Evolutionary conservation across 2,113 vertebrate genomes (phyloP).

Genomic region (Scolopax mira): DNA sequence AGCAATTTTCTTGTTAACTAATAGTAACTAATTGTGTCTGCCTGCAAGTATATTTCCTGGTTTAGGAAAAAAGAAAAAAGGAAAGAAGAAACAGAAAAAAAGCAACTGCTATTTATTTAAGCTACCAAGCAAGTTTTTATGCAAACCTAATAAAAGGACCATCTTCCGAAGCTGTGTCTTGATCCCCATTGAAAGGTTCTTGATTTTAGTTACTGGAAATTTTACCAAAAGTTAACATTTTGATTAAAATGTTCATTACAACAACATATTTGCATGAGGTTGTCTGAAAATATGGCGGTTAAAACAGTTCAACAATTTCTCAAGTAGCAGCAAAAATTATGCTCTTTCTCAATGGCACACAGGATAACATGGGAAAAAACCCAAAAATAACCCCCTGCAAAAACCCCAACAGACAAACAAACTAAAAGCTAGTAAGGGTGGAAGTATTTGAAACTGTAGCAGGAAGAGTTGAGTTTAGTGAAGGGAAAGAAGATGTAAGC

Average conservation of each 20-base stretch:
- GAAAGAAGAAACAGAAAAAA: background rate
- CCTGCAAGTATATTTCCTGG: background rate
- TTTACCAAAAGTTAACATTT: background rate
- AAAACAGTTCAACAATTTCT: background rate
- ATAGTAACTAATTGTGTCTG: background rate
- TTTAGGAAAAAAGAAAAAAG: background rate
- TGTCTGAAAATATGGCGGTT: background rate
- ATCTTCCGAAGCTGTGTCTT: background rate
- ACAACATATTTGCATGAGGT: background rate
- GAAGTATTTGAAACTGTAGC: background rate
- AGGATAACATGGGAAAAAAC: background rate
- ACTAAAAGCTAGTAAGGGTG: background rate
- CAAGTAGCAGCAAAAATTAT: background rate
- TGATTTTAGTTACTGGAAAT: background rate
- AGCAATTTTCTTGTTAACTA: background rate
- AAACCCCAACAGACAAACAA: background rate
- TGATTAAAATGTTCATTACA: background rate
- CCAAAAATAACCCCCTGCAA: background rate
- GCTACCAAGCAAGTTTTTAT: background rate
- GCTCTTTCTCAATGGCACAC: background rate
- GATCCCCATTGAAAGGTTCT: background rate
- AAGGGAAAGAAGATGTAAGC: background rate
- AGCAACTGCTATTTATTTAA: background rate
- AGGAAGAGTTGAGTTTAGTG: background rate
- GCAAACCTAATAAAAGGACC: background rate